Conservation (phyloP, 2,113 vertebrate genomes). For the Acrocephalus kingi region DNA sequence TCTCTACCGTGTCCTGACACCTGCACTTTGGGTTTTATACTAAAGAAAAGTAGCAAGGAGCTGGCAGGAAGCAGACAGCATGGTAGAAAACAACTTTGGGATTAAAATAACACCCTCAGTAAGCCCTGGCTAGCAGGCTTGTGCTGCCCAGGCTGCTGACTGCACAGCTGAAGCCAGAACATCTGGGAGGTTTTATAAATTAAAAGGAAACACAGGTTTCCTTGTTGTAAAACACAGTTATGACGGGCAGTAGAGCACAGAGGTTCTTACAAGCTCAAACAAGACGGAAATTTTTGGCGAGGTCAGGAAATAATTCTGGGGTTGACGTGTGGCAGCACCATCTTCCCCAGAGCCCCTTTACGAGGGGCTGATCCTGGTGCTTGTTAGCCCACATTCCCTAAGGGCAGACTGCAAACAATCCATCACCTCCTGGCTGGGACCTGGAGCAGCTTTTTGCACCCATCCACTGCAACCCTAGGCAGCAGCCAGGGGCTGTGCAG, state of each 20-base stretch:
- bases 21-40: neutral
- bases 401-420: neutral
- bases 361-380: neutral
- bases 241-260: neutral
- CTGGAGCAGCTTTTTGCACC: neutral
- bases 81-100: neutral
- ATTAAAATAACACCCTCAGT: neutral
- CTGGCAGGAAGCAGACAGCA: neutral
- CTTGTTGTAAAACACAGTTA: slow-evolving; percentile 8
- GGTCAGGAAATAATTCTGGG: slow-evolving; percentile 31
- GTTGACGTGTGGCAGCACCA: rapidly evolving
- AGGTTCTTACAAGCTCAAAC: slow-evolving; percentile 18
- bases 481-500: neutral
- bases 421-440: neutral
- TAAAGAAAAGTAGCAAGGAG: neutral
- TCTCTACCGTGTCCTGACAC: neutral
- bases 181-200: slow-evolving; percentile 58
- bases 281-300: neutral
- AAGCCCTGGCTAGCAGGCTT: neutral
- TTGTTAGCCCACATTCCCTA: neutral
- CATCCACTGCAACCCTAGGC: neutral
- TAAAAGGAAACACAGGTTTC: slow-evolving; percentile 39
- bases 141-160: neutral
- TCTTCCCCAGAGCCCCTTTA: neutral
- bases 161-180: slow-evolving; percentile 3